Conservation (phyloP, 2,797 vertebrate genomes). For the Coracias cyanogaster region DNA sequence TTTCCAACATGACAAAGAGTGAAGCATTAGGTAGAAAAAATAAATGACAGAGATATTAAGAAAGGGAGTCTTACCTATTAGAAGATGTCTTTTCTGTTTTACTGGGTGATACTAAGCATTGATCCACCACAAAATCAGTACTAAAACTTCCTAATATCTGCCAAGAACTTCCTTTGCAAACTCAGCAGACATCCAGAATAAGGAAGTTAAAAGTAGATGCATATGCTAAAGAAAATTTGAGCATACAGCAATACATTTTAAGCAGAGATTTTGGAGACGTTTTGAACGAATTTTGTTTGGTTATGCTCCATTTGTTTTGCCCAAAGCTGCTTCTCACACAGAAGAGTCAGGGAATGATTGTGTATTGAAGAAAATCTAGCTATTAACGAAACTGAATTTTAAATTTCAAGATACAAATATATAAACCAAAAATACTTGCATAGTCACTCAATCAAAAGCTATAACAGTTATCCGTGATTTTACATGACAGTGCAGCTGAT, state of each 20-base stretch:
- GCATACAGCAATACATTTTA: not conserved
- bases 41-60: not conserved
- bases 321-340: not conserved
- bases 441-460: not conserved
- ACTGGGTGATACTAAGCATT: not conserved
- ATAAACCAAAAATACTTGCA: not conserved
- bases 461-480: not conserved
- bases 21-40: not conserved
- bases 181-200: not conserved
- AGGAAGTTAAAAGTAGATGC: not conserved
- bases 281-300: not conserved
- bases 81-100: not conserved
- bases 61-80: not conserved
- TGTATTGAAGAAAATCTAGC: not conserved
- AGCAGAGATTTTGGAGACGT: not conserved
- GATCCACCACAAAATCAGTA: not conserved
- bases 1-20: not conserved
- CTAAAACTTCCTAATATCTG: not conserved
- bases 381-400: not conserved
- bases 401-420: not conserved
- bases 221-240: not conserved
- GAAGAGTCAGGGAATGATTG: not conserved
- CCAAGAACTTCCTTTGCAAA: not conserved
- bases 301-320: slow-evolving; percentile 5
- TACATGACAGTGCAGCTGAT: not conserved